phyloP scores from a whole-genome alignment of 2,113 vertebrate genomes.

The Caloenas nicobarica region DNA sequence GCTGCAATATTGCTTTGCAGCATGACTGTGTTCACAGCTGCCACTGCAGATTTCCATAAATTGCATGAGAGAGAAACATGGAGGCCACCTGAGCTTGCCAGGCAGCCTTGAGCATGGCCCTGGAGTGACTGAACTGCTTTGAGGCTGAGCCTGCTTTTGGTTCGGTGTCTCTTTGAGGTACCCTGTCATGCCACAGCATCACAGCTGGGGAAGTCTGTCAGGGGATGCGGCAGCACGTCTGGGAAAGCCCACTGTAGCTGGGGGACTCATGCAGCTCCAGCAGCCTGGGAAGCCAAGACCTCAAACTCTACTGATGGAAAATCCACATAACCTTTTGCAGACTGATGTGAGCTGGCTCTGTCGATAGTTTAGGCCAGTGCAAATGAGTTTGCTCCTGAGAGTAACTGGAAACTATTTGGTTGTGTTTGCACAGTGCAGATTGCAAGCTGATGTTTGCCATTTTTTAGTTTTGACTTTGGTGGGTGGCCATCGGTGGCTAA shows the following conservation, averaged over 20 bases:
- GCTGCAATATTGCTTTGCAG: not conserved
- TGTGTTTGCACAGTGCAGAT: not conserved
- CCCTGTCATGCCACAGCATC: not conserved
- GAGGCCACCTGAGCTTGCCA: not conserved
- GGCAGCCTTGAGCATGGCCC: not conserved
- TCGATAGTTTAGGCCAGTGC: not conserved
- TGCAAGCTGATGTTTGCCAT: not conserved
- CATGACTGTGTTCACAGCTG: not conserved
- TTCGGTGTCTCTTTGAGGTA: not conserved
- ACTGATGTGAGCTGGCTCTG: not conserved
- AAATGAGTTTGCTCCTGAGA: not conserved
- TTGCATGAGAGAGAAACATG: rapidly evolving
- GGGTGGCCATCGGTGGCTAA: rapidly evolving
- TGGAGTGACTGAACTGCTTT: rapidly evolving
- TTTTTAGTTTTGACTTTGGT: not conserved
- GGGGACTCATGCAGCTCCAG: not conserved
- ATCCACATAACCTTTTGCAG: not conserved
- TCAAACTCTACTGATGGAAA: not conserved
- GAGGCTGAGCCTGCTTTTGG: not conserved
- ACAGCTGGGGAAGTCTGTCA: not conserved
- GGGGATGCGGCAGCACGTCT: rapidly evolving
- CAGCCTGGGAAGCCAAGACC: not conserved
- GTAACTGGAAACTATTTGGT: not conserved
- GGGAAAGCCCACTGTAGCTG: not conserved
- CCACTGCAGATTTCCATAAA: not conserved